Percentiles rank a stretch among this genome's conserved stretches.
phyloP scores from a whole-genome alignment of 2,888 invertebrate species.

The Tetragnatha montana region DNA sequence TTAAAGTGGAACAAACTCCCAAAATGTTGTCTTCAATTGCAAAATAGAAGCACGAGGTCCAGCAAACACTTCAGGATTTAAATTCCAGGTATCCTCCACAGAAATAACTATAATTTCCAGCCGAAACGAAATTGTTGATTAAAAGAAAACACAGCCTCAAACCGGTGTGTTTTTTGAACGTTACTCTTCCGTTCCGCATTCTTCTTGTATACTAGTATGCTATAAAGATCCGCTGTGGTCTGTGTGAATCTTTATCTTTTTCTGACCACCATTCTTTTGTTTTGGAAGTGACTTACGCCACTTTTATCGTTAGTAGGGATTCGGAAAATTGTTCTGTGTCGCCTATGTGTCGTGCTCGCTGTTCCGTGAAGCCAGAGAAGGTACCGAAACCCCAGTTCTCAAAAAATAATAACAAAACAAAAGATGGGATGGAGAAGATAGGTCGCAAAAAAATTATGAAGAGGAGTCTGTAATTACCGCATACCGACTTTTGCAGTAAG shows the following conservation, averaged over 20 bases:
- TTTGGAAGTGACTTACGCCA: constrained; percentile 8
- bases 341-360: constrained; percentile 51
- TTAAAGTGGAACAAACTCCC: too few species aligned
- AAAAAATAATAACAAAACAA: constrained; percentile 9
- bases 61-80: too few species aligned
- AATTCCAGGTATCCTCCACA: too few species aligned
- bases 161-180: not conserved
- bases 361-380: constrained; percentile 28
- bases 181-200: constrained; percentile 34
- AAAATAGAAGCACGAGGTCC: too few species aligned
- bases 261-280: too few species aligned
- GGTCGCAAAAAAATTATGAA: constrained; percentile 11
- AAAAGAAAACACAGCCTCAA: not conserved
- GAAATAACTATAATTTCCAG: too few species aligned
- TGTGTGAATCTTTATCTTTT: too few species aligned
- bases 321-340: constrained; percentile 26
- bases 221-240: too few species aligned
- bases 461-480: constrained; percentile 43
- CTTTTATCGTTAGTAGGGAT: not conserved
- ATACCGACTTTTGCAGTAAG: constrained; percentile 9
- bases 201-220: not conserved
- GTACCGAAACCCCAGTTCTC: constrained; percentile 14
- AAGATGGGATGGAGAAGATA: not conserved
- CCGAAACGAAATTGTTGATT: too few species aligned
- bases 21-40: too few species aligned